Evolutionary conservation across 2,888 invertebrate genomes (phyloP).

Genomic region (Orchestes rusci): DNA sequence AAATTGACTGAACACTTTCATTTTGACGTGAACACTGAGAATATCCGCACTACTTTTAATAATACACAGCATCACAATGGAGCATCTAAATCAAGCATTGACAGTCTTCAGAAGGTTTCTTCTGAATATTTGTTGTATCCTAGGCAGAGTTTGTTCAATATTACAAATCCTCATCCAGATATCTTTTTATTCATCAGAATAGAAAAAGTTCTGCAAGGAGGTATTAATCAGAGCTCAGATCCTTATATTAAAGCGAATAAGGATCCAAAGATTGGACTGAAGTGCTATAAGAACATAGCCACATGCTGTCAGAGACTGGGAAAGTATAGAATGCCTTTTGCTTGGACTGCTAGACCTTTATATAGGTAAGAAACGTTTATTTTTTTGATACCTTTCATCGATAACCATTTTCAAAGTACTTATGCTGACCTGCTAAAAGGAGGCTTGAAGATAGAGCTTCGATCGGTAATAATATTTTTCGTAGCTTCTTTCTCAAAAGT

Average conservation of each 20-base stretch:
- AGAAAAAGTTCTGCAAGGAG: slow-evolving; percentile 89
- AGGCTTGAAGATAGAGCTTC: too few species aligned
- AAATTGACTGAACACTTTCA: slow-evolving; percentile 93
- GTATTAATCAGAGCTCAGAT: slow-evolving; percentile 76
- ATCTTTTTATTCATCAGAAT: slow-evolving; percentile 88
- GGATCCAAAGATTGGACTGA: slow-evolving; percentile 70
- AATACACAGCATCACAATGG: slow-evolving; percentile 38
- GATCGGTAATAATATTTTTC: too few species aligned
- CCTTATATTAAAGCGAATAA: slow-evolving; percentile 78
- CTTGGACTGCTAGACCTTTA: slow-evolving; percentile 90
- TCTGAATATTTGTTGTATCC: slow-evolving; percentile 65
- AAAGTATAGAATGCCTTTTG: slow-evolving; percentile 91
- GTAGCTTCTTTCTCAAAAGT: too few species aligned
- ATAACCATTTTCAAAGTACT: too few species aligned
- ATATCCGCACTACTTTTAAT: slow-evolving; percentile 54
- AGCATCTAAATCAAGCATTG: slow-evolving; percentile 42
- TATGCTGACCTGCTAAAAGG: too few species aligned
- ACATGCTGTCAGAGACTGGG: slow-evolving; percentile 77
- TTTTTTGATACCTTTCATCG: too few species aligned
- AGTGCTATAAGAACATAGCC: slow-evolving; percentile 74
- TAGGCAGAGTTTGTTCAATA: slow-evolving; percentile 75
- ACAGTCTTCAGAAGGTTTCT: slow-evolving; percentile 60
- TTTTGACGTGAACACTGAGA: slow-evolving; percentile 75
- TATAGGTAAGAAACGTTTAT: slow-evolving; percentile 48
- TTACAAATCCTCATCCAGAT: slow-evolving; percentile 83